Evolutionary conservation across 2,113 vertebrate species (phyloP).

Genomic region (Oreamnos americanus): DNA sequence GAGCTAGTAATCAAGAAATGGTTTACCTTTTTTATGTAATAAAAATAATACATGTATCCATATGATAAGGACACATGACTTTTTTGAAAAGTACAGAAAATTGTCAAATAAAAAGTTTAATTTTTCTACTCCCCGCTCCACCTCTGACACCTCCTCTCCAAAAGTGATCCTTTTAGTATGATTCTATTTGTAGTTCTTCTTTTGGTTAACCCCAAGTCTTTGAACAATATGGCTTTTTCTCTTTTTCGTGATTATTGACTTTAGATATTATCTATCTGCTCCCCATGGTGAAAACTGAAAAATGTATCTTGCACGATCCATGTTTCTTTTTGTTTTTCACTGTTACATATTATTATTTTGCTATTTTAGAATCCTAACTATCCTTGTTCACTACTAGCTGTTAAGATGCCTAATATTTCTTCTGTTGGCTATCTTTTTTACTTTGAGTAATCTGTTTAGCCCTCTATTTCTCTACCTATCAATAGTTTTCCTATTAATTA

Average conservation of each 20-base stretch:
- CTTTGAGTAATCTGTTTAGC: background rate
- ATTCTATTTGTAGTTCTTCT: background rate
- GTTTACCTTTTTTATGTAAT: background rate
- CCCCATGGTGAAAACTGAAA: background rate
- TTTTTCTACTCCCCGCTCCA: background rate
- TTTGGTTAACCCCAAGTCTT: background rate
- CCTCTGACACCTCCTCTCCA: background rate
- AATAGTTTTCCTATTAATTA: background rate
- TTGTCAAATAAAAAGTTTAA: background rate
- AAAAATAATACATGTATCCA: background rate
- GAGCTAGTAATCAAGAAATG: background rate
- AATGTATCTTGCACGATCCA: background rate
- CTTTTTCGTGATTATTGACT: background rate
- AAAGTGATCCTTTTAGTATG: background rate
- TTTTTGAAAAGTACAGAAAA: background rate
- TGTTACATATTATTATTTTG: background rate
- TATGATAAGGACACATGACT: background rate
- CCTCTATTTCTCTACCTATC: background rate
- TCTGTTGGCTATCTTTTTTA: background rate
- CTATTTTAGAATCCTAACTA: background rate
- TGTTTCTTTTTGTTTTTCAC: background rate
- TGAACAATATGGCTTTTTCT: background rate
- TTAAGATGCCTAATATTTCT: background rate
- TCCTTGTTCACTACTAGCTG: background rate
- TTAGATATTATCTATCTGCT: background rate